A percentile compares a stretch with the other conserved stretches of the same genome.
Evolutionary conservation across 2,113 vertebrate genomes (phyloP).

Genomic region (Rhinolophus ferrumequinum): DNA sequence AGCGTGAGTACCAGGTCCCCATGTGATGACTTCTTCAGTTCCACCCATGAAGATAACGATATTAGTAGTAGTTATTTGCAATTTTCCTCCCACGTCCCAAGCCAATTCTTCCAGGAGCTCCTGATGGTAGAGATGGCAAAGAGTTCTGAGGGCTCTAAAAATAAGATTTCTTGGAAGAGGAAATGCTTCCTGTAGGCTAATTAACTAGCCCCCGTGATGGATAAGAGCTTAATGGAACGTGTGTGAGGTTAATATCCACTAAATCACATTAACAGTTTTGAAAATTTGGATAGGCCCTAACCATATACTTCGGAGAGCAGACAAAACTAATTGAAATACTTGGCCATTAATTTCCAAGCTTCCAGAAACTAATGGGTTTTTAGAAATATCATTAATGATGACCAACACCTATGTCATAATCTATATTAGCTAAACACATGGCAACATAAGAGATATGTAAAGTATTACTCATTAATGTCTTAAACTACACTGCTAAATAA

Average conservation of each 20-base stretch:
- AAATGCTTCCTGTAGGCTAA: neutral
- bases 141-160: neutral
- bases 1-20: neutral
- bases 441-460: constrained; percentile 5
- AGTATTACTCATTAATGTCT: neutral
- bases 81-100: neutral
- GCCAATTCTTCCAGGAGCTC: neutral
- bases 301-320: neutral
- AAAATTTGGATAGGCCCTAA: constrained; percentile 30
- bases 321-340: constrained; percentile 61
- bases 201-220: neutral
- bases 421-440: constrained; percentile 14
- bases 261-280: constrained; percentile 52
- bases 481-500: neutral
- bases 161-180: constrained; percentile 9
- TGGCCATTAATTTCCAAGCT: constrained; percentile 42
- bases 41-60: no score
- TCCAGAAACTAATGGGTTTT: constrained; percentile 44
- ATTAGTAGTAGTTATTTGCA: neutral
- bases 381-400: constrained; percentile 38
- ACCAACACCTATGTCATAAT: constrained; percentile 3
- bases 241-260: constrained; percentile 39
- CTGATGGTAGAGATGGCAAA: neutral
- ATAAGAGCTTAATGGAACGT: constrained; percentile 43
- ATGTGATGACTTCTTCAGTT: neutral